Percentiles rank a stretch among this genome's conserved stretches.
These are phyloP conservation scores for Shinisaurus crocodilurus DNA, from an alignment of 2,113 vertebrate species.

Conservation along the genomic window DNA sequence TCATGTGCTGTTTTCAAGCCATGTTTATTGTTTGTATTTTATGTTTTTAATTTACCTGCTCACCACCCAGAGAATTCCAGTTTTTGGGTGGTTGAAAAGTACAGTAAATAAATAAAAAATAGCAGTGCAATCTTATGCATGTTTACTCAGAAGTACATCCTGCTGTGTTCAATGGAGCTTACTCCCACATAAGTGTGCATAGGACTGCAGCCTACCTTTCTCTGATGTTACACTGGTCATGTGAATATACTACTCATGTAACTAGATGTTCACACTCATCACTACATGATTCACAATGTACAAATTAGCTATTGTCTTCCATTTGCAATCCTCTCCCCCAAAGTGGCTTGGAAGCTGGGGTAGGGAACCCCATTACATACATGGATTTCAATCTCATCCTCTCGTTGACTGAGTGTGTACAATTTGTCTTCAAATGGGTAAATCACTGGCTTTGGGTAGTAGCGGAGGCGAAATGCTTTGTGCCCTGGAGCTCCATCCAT, in stretches of 20 bases:
- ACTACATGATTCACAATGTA: background rate
- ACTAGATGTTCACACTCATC: background rate
- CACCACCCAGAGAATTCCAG: no score
- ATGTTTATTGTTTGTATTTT: no score
- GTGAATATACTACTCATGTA: background rate
- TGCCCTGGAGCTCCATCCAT: constrained; percentile 81
- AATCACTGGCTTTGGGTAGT: constrained; percentile 79
- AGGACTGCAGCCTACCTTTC: background rate
- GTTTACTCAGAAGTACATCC: background rate
- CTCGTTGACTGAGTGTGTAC: constrained; percentile 79
- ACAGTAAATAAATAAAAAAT: no score
- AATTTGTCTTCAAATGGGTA: constrained; percentile 75
- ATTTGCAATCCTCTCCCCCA: background rate
- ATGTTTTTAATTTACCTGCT: no score
- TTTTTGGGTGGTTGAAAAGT: no score
- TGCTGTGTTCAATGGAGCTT: background rate
- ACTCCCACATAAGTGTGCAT: background rate
- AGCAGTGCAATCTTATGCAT: background rate
- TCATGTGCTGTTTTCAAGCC: no score
- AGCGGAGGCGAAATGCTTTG: constrained; percentile 79
- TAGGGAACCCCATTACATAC: constrained; percentile 70
- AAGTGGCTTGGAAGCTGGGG: background rate
- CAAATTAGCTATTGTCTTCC: background rate
- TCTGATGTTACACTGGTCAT: background rate
- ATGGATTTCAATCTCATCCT: constrained; percentile 83